Evolutionary conservation across 2,888 invertebrate species (phyloP).

Genomic region (Campoletis raptor): DNA sequence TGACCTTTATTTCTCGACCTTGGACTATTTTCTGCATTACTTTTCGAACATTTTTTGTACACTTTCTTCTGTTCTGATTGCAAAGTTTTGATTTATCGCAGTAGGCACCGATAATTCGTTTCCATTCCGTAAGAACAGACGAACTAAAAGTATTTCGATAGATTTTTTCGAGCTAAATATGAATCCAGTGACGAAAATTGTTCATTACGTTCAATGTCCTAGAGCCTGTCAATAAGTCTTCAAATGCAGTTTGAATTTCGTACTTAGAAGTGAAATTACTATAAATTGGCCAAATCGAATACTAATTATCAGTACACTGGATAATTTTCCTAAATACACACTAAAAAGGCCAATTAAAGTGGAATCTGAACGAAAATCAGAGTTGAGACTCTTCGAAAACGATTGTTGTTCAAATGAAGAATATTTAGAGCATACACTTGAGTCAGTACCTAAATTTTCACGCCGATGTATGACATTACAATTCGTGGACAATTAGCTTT

Average conservation of each 20-base stretch:
- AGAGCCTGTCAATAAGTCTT: too few relatives aligned
- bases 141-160: background rate
- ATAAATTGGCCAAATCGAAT: background rate
- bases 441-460: constrained; percentile 49
- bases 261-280: too few relatives aligned
- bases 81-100: too few relatives aligned
- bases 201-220: too few relatives aligned
- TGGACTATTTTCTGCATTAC: too few relatives aligned
- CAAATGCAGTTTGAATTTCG: too few relatives aligned
- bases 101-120: too few relatives aligned
- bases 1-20: background rate
- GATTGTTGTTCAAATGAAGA: background rate
- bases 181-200: too few relatives aligned
- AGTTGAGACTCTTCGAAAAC: constrained; percentile 1
- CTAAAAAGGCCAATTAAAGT: background rate
- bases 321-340: background rate
- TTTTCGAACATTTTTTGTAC: too few relatives aligned
- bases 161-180: background rate
- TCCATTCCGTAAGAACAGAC: too few relatives aligned
- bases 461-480: constrained; percentile 55
- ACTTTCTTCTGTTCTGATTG: too few relatives aligned
- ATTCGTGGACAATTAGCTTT: constrained; percentile 78
- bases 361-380: background rate
- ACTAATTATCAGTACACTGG: background rate
- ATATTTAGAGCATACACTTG: background rate